Conservation (phyloP, 2,113 vertebrate species). For the Microcebus tavaratra region DNA sequence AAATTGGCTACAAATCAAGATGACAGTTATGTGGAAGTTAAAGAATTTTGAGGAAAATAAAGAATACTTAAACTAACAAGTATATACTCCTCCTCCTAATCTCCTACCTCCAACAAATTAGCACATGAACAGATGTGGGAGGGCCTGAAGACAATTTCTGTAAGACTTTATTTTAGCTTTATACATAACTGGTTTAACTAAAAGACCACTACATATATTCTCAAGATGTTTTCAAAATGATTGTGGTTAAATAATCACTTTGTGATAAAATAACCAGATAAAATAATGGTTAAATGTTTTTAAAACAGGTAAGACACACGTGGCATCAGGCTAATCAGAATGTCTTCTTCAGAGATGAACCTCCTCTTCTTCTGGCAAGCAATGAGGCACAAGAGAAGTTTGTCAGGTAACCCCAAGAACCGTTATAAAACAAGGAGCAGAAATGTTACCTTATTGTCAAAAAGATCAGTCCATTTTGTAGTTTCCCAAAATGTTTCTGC, state of each 20-base stretch:
- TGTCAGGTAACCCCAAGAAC: background rate
- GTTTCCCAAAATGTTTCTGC: constrained; percentile 95
- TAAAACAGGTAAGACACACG: background rate
- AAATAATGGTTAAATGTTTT: background rate
- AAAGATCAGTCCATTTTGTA: constrained; percentile 97
- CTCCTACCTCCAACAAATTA: background rate
- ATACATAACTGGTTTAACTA: background rate
- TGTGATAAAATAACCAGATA: background rate
- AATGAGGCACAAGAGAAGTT: background rate
- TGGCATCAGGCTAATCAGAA: background rate
- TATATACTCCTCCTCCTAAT: too few species aligned
- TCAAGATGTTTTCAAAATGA: background rate
- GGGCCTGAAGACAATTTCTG: background rate
- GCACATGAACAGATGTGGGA: background rate
- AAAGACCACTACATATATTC: background rate
- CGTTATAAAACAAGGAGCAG: background rate
- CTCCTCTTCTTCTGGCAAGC: background rate
- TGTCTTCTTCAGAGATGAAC: background rate
- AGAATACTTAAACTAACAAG: background rate
- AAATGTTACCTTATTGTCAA: constrained; percentile 92
- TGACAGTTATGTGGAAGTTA: background rate
- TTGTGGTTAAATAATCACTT: background rate
- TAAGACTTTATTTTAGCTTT: background rate
- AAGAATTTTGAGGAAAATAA: background rate
- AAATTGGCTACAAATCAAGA: background rate